Base-by-base conservation (phyloP, 2,797 vertebrate genomes). In the Phaenicophaeus curvirostris region DNA sequence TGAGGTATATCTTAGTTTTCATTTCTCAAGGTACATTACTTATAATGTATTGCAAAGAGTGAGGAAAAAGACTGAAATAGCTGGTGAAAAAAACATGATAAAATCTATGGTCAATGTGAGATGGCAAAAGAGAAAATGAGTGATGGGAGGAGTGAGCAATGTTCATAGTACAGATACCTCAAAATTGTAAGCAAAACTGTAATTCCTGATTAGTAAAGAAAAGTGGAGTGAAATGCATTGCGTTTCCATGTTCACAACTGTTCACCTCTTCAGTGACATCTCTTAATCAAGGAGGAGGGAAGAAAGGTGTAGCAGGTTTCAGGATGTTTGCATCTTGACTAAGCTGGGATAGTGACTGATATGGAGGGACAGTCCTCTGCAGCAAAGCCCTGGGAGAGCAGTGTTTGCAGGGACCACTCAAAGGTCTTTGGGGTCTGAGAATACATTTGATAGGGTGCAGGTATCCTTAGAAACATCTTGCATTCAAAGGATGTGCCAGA, bases 321-420 rank as follows among this genome's bases (percentile, higher is more conserved):
- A 76, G 59, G 37, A 31, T 53, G 8, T 46, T 62, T 71, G 24
- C 2, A 11, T 62, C 35, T 51, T 71, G 57, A 25, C 15, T 18
- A 59, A 31, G 6, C 11, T 55, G 27, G 16, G 14, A 25, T 33
- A 8, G 10, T 41, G 63, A 30, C 19, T 14, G 17, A 44, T 18
- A 25, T 15, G 51, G 57, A 66, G 30, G 62, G 25, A 75, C 8
- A 27, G 41, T 20, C 15, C 44, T 11, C 28, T 2, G 33, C 11
- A 35, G 27, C 19, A 63, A 69, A 39, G 16, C 8, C 27, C 25
- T 46, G 54, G 41, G 31, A 30, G 12, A 1, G 39, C 24, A 37
- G 23, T 8, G 2, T 5, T 6, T 31, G 23, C n/a, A 46, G 57
- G 28, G 11, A n/a, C 9, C 18, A 0, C 0, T 67, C 46, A 65